These are phyloP conservation scores for Cygnus atratus DNA, from an alignment of 2,113 vertebrate species.

Conservation along the genomic window DNA sequence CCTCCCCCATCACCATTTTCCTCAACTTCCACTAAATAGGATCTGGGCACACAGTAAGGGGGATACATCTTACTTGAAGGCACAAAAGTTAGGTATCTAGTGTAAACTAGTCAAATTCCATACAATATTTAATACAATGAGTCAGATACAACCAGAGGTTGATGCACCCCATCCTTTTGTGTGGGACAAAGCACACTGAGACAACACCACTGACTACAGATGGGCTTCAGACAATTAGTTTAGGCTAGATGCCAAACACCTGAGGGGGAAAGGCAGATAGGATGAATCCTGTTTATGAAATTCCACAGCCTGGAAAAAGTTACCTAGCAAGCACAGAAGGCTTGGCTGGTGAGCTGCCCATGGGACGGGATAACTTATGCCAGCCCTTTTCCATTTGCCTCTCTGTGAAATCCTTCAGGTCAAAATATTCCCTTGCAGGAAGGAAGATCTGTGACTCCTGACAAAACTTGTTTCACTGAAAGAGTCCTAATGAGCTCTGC, in stretches of 20 bases:
- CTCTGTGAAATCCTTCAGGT: background rate
- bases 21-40: background rate
- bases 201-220: background rate
- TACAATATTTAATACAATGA: background rate
- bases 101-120: background rate
- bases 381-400: background rate
- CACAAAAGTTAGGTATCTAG: background rate
- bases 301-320: slow-evolving; percentile 1
- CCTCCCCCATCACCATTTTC: background rate
- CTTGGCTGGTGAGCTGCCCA: background rate
- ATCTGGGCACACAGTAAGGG: background rate
- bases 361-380: background rate
- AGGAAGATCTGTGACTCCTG: background rate
- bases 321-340: background rate
- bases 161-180: background rate
- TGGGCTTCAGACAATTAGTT: background rate
- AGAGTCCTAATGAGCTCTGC: background rate
- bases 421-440: background rate
- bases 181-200: background rate
- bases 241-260: background rate
- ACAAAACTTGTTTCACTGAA: background rate
- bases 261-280: background rate
- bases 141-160: background rate
- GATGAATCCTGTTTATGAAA: background rate
- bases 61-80: background rate